Evolutionary conservation across 1,140 invertebrate species (phyloP), one percentile per base, ranked within the genome.

Genomic region (Ooceraea biroi): DNA sequence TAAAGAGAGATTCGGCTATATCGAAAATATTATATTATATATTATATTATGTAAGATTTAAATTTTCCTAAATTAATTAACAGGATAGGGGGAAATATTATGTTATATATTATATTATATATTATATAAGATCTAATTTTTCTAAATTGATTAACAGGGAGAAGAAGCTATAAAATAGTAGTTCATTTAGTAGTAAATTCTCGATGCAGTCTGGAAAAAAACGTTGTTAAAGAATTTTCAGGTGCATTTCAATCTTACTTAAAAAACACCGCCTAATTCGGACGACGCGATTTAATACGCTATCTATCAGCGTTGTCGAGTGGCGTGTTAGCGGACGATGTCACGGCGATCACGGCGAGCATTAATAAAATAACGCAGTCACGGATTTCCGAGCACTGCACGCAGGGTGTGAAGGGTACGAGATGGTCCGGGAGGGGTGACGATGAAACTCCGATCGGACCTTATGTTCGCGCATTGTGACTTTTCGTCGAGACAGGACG

Each of bases 281-380:
- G 22, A 41, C 46, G 50, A 44, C 11, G 60, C 10, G 30, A 65
- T 65, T 65, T 52, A 41, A 77, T 77, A 12, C 41, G 46, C 27
- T 65, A 77, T 77, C 44, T 77, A 36, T 77, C 73, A 66, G 44
- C 61, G 73, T 66, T 46, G 52, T 52, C 46, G 73, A 27, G 48
- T 44, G 73, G 88, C 83, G 86, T 88, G 88, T 88, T 89, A 87
- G 88, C 80, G 73, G 88, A 36, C 76, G 77, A 88, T 83, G 71
- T 57, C 83, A 36, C 36, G 57, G 10, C 60, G 78, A 84, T 66
- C 82, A 88, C 82, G 84, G 44, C 25, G 48, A 85, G 76, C 89
- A 86, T 91, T 90, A 87, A 91, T 92, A 90, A 92, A 91, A 92
- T 93, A 91, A 93, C 89, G 90, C 83, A 90, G 91, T 92, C 89